phyloP scores from a whole-genome alignment of 37 sponge, comb jelly and placozoan species.

The Ianthella basta region DNA sequence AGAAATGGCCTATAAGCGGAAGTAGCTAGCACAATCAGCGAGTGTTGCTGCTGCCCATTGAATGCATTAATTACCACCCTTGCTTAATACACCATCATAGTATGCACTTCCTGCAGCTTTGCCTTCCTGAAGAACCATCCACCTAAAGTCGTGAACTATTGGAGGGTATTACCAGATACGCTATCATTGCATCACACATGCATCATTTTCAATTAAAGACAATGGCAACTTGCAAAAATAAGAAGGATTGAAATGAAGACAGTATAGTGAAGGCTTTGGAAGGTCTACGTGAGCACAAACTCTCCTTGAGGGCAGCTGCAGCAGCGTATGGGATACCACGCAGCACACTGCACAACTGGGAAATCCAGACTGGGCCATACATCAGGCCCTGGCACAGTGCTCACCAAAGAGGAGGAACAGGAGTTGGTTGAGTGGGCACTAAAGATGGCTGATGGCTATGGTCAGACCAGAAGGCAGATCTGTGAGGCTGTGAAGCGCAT shows the following conservation, averaged over 20 bases:
- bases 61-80: no score
- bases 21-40: no score
- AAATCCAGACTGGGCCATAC: background rate
- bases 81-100: no score
- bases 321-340: slow-evolving; percentile 25
- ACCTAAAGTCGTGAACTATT: background rate
- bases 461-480: slow-evolving; percentile 24
- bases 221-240: slow-evolving; percentile 3
- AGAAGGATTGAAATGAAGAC: background rate
- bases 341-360: slow-evolving; percentile 35
- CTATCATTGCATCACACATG: background rate
- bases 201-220: background rate
- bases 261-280: background rate
- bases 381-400: background rate
- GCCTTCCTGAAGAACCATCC: background rate
- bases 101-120: background rate
- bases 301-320: slow-evolving; percentile 28
- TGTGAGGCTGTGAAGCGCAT: slow-evolving; percentile 28
- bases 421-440: no score
- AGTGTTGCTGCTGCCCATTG: no score
- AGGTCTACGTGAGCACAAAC: background rate
- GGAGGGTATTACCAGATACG: slow-evolving; percentile 8
- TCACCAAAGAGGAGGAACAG: slow-evolving; percentile 6
- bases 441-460: slow-evolving; percentile 48
- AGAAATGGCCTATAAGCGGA: no score